Base-by-base conservation (phyloP, 2,113 vertebrate genomes). In the Myocastor coypus region DNA sequence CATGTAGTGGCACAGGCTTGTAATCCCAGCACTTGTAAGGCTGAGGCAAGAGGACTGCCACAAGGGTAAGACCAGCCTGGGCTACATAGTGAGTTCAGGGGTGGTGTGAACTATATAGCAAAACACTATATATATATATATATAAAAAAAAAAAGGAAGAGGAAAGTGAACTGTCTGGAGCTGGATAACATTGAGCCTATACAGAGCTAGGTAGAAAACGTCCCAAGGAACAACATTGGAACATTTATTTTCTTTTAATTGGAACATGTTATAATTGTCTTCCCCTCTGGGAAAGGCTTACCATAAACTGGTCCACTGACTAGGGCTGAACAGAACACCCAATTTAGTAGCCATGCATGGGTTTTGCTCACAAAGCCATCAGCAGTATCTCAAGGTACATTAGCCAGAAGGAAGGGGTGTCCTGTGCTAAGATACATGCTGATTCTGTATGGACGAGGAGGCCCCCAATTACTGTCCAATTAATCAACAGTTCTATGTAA, bases 401-500 rank as follows among this genome's bases (percentile, higher is more conserved):
- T 26, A 90, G 9, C 75, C 32, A 40, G n/a, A 55, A 75, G 50
- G 59, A 69, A 69, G 19, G 34, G 30, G 3, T 6, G 4, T 22
- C 52, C 17, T 64, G 1, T 78, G 59, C 5, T 64, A 26, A 68
- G 66, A 82, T 46, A 40, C 87, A 50, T 3, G 69, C 0, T 84
- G 37, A 50, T 9, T 55, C 17, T 13, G 68, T 0, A 5, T 24
- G 57, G 83, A 50, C 75, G 6, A 20, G 28, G 11, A 22, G 81
- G 30, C 7, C 9, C 30, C 22, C 32, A 84, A 24, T 17, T 40
- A 5, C 34, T 30, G 22, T 10, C 26, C 59, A 22, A 0, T 9
- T 50, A 84, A 6, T 46, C 32, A 24, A 26, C n/a, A 57, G 4
- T 34, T 61, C 0, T n/a, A 1, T n/a, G 0, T n/a, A 46, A 17